Conservation (phyloP, 1,140 invertebrate genomes). For the Sycophila sp. region DNA sequence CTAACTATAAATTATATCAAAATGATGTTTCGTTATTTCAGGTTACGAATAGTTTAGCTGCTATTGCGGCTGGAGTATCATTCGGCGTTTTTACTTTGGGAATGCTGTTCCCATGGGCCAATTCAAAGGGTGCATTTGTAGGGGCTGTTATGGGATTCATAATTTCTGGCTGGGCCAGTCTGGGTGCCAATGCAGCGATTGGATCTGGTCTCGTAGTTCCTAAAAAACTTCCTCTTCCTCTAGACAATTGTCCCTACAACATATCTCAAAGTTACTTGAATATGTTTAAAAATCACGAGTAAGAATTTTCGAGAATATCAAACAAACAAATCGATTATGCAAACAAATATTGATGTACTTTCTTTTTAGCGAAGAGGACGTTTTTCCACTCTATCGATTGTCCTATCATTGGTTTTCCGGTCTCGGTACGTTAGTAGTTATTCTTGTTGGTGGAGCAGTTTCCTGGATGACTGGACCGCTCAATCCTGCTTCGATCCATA, state of each 20-base stretch:
- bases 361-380: constrained; percentile 56
- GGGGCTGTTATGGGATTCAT: constrained; percentile 56
- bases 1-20: too few relatives aligned
- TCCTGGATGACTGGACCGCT: constrained; percentile 74
- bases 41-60: constrained; percentile 82
- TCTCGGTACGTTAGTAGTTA: constrained; percentile 70
- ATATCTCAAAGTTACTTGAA: constrained; percentile 52
- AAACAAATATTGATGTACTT: constrained; percentile 4
- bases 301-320: constrained; percentile 33
- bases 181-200: constrained; percentile 55
- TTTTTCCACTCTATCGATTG: constrained; percentile 77
- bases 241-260: constrained; percentile 50
- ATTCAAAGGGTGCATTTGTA: constrained; percentile 67
- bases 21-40: constrained; percentile 57
- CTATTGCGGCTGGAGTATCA: constrained; percentile 84
- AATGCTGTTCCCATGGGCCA: constrained; percentile 85
- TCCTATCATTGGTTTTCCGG: constrained; percentile 84
- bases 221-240: constrained; percentile 56
- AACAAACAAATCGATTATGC: background rate
- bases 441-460: constrained; percentile 74
- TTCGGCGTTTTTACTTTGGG: constrained; percentile 88
- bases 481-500: constrained; percentile 70
- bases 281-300: constrained; percentile 53
- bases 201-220: constrained; percentile 50
- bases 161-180: constrained; percentile 57